Base-by-base conservation (phyloP, 1,140 invertebrate genomes). In the Brachystomella parvula region DNA sequence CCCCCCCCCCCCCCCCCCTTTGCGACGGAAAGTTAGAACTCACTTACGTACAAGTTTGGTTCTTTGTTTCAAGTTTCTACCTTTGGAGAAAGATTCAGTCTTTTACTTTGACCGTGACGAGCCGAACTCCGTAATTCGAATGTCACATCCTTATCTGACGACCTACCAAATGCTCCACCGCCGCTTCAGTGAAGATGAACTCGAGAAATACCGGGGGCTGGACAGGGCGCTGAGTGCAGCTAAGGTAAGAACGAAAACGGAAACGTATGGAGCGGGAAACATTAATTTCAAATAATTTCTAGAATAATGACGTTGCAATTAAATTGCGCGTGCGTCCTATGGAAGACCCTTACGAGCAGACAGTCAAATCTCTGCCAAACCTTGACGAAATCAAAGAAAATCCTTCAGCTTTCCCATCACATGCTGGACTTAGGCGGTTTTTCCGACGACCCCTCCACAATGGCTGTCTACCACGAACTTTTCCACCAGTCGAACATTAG, bases 271-370 rank as follows among this genome's bases (percentile, higher is more conserved):
- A 6, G 3, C 2, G 6, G 2, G 9, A 24, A 9, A 62, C 24
- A 3, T 62, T 12, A 33, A 32, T 3, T 12, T 62, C 30, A 35
- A 3, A 31, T 21, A 31, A 30, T 24, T 47, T 35, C 3, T 33
- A 49, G 56, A 9, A 3, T 6, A 6, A 3, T 30, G 56, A 65
- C 29, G 63, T 64, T 53, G 47, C 63, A 3, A 60, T 65, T 19
- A 53, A 59, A 30, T 3, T 63, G 29, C 26, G 61, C 33, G 24
- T 60, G 26, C 2, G 2, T 19, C 64, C 64, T 2, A 58, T 65
- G 57, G 64, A 65, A 47, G 64, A 31, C n/a, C 64, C 64, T 3
- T 53, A 59, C 32, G 56, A 65, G 56, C 57, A 65, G 24, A 57
- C 33, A 31, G 15, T 44, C 2, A 9, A 57, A 21, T 3, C 2